Conservation (phyloP, 2,888 invertebrate species). For the Pachymerium ferrugineum region DNA sequence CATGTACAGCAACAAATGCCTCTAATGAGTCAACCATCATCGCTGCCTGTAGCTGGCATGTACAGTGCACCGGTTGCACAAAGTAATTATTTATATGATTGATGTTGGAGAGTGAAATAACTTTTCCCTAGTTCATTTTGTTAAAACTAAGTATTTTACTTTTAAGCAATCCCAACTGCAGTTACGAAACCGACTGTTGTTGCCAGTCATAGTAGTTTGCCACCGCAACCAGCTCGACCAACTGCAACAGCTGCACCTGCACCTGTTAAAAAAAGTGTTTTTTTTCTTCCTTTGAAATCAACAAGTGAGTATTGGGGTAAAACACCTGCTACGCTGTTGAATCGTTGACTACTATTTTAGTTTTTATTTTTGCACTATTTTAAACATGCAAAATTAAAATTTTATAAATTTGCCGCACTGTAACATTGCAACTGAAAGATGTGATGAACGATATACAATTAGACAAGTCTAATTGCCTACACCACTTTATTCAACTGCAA, state of each 20-base stretch:
- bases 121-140: too few relatives aligned
- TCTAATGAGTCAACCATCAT: neutral
- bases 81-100: neutral
- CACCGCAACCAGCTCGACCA: conserved; percentile 40
- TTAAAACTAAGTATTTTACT: too few relatives aligned
- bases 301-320: conserved; percentile 29
- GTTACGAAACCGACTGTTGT: conserved; percentile 37
- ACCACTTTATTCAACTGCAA: too few relatives aligned
- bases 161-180: neutral
- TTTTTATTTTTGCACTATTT: too few relatives aligned
- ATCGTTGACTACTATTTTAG: too few relatives aligned
- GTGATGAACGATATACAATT: too few relatives aligned
- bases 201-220: conserved; percentile 41
- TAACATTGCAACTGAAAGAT: too few relatives aligned
- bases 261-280: conserved; percentile 39
- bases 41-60: conserved; percentile 28
- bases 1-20: neutral
- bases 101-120: too few relatives aligned
- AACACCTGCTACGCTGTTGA: too few relatives aligned
- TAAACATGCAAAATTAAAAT: too few relatives aligned
- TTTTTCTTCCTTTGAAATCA: conserved; percentile 37
- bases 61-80: conserved; percentile 30
- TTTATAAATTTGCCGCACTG: too few relatives aligned
- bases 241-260: conserved; percentile 40
- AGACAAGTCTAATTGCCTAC: too few relatives aligned